These are phyloP conservation scores for Hydrozoanthus gracilis DNA, from an alignment of 92 coral and sea anemone genomes.

Conservation along the genomic window DNA sequence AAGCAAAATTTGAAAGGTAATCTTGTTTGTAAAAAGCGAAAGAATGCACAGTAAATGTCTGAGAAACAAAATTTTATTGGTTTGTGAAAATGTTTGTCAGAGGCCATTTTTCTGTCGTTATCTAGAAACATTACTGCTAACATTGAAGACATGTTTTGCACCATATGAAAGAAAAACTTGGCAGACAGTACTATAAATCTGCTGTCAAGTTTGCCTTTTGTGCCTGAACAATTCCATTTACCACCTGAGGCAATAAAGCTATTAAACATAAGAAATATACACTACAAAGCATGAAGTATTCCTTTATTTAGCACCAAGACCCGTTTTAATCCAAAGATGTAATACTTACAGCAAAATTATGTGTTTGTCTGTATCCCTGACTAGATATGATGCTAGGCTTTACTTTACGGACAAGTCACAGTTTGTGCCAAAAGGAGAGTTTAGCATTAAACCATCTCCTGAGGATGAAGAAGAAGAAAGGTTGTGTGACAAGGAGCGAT, in stretches of 20 bases:
- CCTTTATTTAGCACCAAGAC: background rate
- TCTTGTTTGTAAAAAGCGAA: background rate
- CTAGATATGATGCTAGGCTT: slow-evolving; percentile 96
- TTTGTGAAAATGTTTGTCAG: no score
- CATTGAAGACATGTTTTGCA: no score
- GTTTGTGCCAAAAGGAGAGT: slow-evolving; percentile 61
- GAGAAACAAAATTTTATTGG: no score
- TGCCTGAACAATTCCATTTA: no score
- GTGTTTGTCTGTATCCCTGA: slow-evolving; percentile 4
- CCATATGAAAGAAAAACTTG: no score
- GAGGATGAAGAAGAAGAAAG: slow-evolving; percentile 82
- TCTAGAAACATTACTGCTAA: no score
- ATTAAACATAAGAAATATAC: background rate
- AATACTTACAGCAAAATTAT: background rate
- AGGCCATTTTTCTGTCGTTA: no score
- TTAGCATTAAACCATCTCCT: slow-evolving; percentile 51
- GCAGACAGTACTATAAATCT: no score
- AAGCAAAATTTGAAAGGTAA: background rate
- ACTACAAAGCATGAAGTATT: background rate
- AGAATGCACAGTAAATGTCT: no score
- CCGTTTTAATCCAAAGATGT: no score
- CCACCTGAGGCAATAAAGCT: background rate
- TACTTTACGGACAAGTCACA: slow-evolving; percentile 86
- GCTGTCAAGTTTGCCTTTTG: no score
- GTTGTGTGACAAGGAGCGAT: slow-evolving; percentile 92